These are phyloP conservation scores for Triplophysa siluroides DNA, from an alignment of 2,113 vertebrate species.

Conservation along the genomic window DNA sequence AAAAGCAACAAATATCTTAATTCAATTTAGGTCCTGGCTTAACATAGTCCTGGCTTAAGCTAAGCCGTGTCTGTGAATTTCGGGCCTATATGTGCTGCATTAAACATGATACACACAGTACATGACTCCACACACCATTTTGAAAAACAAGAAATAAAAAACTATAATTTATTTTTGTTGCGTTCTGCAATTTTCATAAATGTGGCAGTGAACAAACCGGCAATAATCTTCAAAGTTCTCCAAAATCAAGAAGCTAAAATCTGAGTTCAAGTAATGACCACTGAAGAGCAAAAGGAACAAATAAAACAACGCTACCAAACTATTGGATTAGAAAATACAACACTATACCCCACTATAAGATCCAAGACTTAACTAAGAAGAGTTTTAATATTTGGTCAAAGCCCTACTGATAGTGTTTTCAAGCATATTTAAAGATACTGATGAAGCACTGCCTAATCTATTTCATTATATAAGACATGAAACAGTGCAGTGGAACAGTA, in stretches of 20 bases:
- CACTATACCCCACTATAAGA: slow-evolving; percentile 27
- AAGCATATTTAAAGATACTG: slow-evolving; percentile 63
- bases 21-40: no score
- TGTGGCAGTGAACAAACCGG: slow-evolving; percentile 89
- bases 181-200: slow-evolving; percentile 89
- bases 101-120: neutral
- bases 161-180: slow-evolving; percentile 96
- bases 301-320: slow-evolving; percentile 48
- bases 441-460: slow-evolving; percentile 22
- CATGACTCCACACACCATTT: slow-evolving; percentile 40
- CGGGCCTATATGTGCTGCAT: neutral
- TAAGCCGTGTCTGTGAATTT: no score
- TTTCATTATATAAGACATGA: slow-evolving; percentile 54
- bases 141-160: slow-evolving; percentile 91
- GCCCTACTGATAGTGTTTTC: slow-evolving; percentile 65
- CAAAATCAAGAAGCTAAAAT: slow-evolving; percentile 79
- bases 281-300: slow-evolving; percentile 63
- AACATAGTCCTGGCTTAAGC: no score
- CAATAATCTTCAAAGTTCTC: slow-evolving; percentile 77
- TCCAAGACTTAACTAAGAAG: slow-evolving; percentile 27
- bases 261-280: slow-evolving; percentile 82
- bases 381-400: slow-evolving; percentile 61
- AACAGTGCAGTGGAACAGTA: slow-evolving; percentile 61
- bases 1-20: no score
- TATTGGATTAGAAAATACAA: slow-evolving; percentile 52